Percentiles rank a stretch among this genome's conserved stretches.
Evolutionary conservation across 2,888 invertebrate species (phyloP).

Genomic region (Limnephilus marmoratus): DNA sequence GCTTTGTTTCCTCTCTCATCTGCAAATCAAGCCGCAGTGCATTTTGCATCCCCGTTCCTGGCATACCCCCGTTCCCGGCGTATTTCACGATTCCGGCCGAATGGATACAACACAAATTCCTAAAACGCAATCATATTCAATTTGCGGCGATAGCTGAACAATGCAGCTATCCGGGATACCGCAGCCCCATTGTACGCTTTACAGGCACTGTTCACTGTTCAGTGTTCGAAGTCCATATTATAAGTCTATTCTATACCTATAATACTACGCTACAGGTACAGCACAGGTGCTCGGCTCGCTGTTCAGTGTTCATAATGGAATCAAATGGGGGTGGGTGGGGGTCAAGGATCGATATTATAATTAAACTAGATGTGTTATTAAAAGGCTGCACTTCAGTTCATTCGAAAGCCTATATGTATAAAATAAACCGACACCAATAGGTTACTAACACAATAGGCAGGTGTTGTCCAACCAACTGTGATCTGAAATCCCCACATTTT

Average conservation of each 20-base stretch:
- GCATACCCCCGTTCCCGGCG: constrained; percentile 43
- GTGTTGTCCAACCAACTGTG: background rate
- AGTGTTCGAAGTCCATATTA: background rate
- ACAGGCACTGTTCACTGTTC: background rate
- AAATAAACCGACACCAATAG: background rate
- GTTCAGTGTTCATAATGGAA: constrained; percentile 10
- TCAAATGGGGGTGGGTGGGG: constrained; percentile 8
- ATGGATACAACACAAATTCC: constrained; percentile 60
- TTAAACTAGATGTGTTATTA: background rate
- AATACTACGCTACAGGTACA: background rate
- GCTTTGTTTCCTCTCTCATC: constrained; percentile 47
- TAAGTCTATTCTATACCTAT: background rate
- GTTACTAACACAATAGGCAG: background rate
- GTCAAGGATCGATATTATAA: constrained; percentile 28
- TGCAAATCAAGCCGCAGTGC: constrained; percentile 54
- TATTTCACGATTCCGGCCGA: constrained; percentile 51
- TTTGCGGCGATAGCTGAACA: constrained; percentile 55
- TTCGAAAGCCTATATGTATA: background rate
- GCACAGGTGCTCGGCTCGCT: constrained; percentile 21
- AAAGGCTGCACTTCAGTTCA: background rate
- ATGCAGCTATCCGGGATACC: constrained; percentile 43
- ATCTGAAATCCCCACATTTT: background rate
- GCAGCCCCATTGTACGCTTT: constrained; percentile 31
- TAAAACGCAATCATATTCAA: constrained; percentile 64
- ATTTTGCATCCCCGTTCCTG: constrained; percentile 47